These are phyloP conservation scores for Phalacrocorax carbo DNA, from an alignment of 2,113 vertebrate species.

Conservation along the genomic window DNA sequence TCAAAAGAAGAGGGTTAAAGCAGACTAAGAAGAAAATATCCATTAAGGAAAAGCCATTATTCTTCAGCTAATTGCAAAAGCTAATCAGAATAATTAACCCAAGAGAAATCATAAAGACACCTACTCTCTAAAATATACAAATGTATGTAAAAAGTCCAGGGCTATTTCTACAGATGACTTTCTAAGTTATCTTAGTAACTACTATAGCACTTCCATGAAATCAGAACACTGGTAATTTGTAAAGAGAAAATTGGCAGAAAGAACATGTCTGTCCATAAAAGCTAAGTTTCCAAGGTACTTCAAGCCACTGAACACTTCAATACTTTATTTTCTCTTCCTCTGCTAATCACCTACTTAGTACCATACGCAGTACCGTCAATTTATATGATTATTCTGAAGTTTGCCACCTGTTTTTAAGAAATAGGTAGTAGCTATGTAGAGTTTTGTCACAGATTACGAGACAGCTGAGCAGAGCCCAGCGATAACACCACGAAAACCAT, in stretches of 20 bases:
- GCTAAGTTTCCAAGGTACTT: background rate
- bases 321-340: background rate
- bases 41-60: constrained; percentile 40
- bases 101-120: constrained; percentile 6
- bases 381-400: background rate
- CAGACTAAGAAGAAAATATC: constrained; percentile 27
- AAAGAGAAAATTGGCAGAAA: background rate
- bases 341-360: background rate
- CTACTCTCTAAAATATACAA: constrained; percentile 1
- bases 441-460: background rate
- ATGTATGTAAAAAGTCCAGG: background rate
- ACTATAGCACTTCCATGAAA: background rate
- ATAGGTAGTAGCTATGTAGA: background rate
- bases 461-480: background rate
- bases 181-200: background rate
- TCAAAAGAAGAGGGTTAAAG: background rate
- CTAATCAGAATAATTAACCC: constrained; percentile 47
- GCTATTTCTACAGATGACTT: background rate
- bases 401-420: background rate
- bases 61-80: constrained; percentile 31
- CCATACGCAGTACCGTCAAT: background rate
- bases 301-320: background rate
- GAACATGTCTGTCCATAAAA: background rate
- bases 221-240: background rate
- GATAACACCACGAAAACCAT: background rate